Conservation (phyloP, 2,113 vertebrate species). For the Sterna hirundo region DNA sequence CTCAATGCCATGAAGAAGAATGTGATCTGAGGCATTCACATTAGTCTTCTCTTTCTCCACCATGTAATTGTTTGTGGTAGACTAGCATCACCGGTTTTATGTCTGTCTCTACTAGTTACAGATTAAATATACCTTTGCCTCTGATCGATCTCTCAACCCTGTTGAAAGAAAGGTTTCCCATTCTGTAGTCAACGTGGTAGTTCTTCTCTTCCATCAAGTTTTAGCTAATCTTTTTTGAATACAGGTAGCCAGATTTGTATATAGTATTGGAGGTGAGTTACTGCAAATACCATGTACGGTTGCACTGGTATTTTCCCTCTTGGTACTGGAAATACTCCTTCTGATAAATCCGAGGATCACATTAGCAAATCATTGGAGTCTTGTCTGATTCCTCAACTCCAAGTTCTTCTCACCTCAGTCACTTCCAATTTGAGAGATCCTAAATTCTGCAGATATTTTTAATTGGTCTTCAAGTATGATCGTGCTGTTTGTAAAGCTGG, state of each 20-base stretch:
- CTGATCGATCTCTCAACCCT: background rate
- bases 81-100: background rate
- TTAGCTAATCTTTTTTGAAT: background rate
- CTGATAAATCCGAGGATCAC: background rate
- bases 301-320: background rate
- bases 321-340: background rate
- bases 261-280: background rate
- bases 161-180: background rate
- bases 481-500: background rate
- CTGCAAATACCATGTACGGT: background rate
- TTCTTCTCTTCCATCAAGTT: background rate
- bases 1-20: background rate
- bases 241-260: background rate
- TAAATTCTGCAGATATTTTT: background rate
- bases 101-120: background rate
- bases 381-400: background rate
- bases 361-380: background rate
- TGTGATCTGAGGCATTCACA: background rate
- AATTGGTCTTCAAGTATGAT: background rate
- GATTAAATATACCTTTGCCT: background rate
- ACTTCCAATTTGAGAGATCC: background rate
- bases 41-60: background rate
- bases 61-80: background rate
- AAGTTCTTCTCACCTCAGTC: background rate
- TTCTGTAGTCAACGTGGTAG: background rate